A percentile compares a stretch with the other conserved stretches of the same genome.
Conservation (phyloP, 2,797 vertebrate genomes). For the Epinephelus malabaricus region DNA sequence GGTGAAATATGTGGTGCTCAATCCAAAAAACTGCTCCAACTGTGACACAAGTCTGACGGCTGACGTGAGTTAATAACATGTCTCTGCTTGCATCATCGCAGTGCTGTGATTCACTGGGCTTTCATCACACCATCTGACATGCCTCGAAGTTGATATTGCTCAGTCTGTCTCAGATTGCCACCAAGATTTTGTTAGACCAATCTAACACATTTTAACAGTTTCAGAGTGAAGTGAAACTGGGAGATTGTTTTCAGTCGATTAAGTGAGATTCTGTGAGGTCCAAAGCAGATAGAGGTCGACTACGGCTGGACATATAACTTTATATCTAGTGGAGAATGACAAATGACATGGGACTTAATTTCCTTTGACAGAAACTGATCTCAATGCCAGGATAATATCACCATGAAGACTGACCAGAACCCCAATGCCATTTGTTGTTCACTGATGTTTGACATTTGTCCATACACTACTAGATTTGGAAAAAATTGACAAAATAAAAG, state of each 20-base stretch:
- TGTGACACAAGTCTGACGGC: neutral
- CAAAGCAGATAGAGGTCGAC: neutral
- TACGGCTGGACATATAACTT: neutral
- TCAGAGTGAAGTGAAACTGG: neutral
- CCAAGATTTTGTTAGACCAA: too few species aligned
- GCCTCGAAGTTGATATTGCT: neutral
- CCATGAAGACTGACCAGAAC: neutral
- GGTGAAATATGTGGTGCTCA: neutral
- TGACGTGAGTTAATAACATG: neutral
- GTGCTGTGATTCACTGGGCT: neutral
- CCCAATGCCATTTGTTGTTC: neutral
- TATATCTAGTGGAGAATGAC: neutral
- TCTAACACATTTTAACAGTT: neutral
- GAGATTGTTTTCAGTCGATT: neutral
- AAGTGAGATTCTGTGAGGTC: neutral
- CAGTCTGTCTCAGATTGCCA: neutral
- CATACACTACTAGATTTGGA: too few species aligned
- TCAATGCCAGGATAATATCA: neutral
- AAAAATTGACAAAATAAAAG: too few species aligned
- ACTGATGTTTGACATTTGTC: neutral
- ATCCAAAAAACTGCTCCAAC: neutral
- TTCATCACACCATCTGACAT: slow-evolving; percentile 1
- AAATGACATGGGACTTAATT: neutral
- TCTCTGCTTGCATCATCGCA: neutral
- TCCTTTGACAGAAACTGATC: neutral